Conservation (phyloP, 2,113 vertebrate genomes). For the Epinephelus lanceolatus region DNA sequence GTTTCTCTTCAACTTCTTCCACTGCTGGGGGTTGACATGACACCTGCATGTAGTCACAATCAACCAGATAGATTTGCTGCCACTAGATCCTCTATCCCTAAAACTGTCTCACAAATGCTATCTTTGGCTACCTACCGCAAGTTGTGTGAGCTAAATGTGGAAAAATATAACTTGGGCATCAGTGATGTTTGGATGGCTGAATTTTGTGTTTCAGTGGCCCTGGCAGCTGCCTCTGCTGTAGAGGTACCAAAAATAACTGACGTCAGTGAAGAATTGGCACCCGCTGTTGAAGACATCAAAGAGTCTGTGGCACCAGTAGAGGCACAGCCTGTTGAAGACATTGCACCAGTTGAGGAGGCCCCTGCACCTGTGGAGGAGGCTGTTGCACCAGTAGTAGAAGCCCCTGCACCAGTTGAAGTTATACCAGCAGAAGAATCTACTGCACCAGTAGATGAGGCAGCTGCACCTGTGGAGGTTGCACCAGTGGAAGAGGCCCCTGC, state of each 20-base stretch:
- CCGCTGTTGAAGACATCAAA: slow-evolving; percentile 8
- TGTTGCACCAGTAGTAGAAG: not conserved
- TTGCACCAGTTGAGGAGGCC: not conserved
- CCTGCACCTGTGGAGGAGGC: not conserved
- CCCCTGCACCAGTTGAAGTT: not conserved
- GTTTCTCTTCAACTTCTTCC: not conserved
- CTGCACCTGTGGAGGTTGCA: too few species aligned
- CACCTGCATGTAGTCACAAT: slow-evolving; percentile 24
- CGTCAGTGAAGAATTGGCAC: slow-evolving; percentile 16
- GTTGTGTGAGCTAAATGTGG: slow-evolving; percentile 19
- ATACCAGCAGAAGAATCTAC: slow-evolving; percentile 10
- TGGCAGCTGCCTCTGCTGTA: slow-evolving; percentile 68
- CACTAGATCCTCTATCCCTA: not conserved
- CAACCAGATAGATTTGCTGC: not conserved
- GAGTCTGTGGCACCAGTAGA: not conserved
- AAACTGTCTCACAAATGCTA: not conserved
- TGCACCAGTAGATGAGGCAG: not conserved
- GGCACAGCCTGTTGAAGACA: not conserved
- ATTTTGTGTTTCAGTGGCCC: slow-evolving; percentile 83
- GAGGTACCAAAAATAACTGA: slow-evolving; percentile 44
- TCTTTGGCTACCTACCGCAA: not conserved
- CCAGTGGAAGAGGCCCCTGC: not conserved
- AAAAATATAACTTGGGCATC: slow-evolving; percentile 31
- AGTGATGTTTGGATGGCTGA: slow-evolving; percentile 74
- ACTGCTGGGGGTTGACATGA: not conserved